phyloP scores from a whole-genome alignment of 2,113 vertebrate species.

The Murina feae region DNA sequence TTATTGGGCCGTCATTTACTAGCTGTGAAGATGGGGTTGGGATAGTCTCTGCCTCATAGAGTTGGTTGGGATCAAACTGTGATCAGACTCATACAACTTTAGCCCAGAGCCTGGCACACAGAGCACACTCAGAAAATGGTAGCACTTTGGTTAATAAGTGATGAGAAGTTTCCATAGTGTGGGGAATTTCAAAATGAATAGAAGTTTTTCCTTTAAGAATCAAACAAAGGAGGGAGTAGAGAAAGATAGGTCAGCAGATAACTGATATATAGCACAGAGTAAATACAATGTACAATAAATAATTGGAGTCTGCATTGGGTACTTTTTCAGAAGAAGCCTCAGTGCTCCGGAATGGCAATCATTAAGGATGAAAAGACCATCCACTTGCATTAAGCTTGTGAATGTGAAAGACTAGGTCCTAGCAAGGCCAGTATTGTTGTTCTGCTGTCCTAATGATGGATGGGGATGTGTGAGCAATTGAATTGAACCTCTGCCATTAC shows the following conservation, averaged over 20 bases:
- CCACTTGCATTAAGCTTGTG: slow-evolving; percentile 30
- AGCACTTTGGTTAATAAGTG: not conserved
- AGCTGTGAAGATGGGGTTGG: not conserved
- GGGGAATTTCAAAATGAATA: not conserved
- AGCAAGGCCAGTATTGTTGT: slow-evolving; percentile 11
- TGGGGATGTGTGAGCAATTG: slow-evolving; percentile 49
- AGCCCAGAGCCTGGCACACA: not conserved
- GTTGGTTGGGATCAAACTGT: not conserved
- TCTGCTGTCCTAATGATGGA: slow-evolving; percentile 55
- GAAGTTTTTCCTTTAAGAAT: not conserved
- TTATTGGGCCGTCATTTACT: not conserved
- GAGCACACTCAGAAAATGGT: not conserved
- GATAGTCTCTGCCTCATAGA: not conserved
- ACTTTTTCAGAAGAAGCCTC: not conserved
- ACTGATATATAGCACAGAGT: not conserved
- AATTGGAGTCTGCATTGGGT: not conserved
- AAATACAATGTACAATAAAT: not conserved
- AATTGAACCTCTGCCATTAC: slow-evolving; percentile 55
- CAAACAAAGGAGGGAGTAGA: not conserved
- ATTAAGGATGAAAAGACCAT: slow-evolving; percentile 23
- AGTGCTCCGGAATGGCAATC: not conserved
- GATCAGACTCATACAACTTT: not conserved
- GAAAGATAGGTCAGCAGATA: not conserved
- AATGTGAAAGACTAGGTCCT: slow-evolving; percentile 9
- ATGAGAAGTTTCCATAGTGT: not conserved